Base-by-base conservation (phyloP, 2,797 vertebrate genomes). In the Aplochiton taeniatus region DNA sequence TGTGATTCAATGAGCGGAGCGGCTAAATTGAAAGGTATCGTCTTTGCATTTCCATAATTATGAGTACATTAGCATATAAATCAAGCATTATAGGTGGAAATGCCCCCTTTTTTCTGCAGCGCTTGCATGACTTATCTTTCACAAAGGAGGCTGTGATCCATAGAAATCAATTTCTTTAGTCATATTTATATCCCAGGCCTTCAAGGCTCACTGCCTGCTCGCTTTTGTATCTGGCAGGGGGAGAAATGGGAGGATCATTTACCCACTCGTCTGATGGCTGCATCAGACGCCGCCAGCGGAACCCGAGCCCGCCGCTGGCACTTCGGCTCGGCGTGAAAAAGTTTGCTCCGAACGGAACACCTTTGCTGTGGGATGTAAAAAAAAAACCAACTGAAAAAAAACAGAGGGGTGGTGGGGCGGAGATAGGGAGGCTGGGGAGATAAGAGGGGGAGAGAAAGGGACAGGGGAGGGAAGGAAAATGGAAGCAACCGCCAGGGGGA, bases 51-150 rank as follows among this genome's bases (percentile, higher is more conserved):
- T 90, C 76, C 85, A 89, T 91, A 88, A 90, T 89, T 85, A 85
- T 88, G 82, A 83, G 75, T 75, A 76, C 72, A 87, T 90, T 89
- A 88, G 81, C 86, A 90, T 90, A 85, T 87, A 89, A 88, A 92
- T 90, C 75, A 88, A 81, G 74, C 74, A 79, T 88, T 87, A 83
- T 88, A 85, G 90, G 88, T 82, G 74, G 69, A 72, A 81, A 79
- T 80, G 74, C 65, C 62, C 56, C 53, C 55, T 42, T 47, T 51
- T 17, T 67, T 78, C 73, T 76, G 60, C 76, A 58, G 62, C 61
- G 73, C 85, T 82, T 83, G 75, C 81, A 83, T 79, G 75, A 76
- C 70, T 83, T 86, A 82, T 81, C 78, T 78, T 19, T 12, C 55
- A 83, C 76, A 83, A 87, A 74, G 75, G 65, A 85, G 74, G 69